These are phyloP conservation scores for Tinea pellionella DNA, from an alignment of 2,888 invertebrate genomes.

Conservation along the genomic window DNA sequence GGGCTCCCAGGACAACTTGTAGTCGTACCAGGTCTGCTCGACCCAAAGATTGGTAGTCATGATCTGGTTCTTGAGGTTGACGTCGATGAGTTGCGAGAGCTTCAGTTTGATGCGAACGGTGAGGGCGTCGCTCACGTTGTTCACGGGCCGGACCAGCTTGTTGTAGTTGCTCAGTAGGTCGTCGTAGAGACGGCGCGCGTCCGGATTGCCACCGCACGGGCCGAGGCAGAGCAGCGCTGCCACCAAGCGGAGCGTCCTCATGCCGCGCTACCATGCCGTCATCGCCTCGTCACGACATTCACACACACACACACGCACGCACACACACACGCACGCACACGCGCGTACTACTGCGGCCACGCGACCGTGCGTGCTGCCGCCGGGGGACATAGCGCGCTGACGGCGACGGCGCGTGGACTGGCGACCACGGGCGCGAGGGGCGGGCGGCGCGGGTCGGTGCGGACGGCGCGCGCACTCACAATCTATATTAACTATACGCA, in stretches of 20 bases:
- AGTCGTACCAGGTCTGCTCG: slow-evolving; percentile 94
- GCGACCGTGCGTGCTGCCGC: too few relatives aligned
- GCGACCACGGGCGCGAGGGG: neutral
- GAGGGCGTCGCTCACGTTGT: slow-evolving; percentile 93
- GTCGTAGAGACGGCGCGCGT: slow-evolving; percentile 95
- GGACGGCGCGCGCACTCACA: too few relatives aligned
- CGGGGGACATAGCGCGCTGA: neutral
- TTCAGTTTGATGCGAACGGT: slow-evolving; percentile 96
- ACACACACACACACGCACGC: neutral
- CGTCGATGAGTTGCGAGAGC: slow-evolving; percentile 96
- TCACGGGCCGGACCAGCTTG: slow-evolving; percentile 95
- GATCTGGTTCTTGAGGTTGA: slow-evolving; percentile 95
- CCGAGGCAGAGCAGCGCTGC: slow-evolving; percentile 27
- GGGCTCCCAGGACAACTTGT: slow-evolving; percentile 95
- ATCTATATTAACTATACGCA: too few relatives aligned
- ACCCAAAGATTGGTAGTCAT: slow-evolving; percentile 97
- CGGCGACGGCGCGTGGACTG: neutral
- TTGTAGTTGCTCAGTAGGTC: slow-evolving; percentile 96
- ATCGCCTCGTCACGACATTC: slow-evolving; percentile 23
- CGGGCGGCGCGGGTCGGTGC: neutral
- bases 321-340: neutral
- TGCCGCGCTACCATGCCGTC: slow-evolving; percentile 41
- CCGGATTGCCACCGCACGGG: slow-evolving; percentile 84
- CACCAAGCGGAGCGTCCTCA: slow-evolving; percentile 35
- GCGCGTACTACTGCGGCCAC: too few relatives aligned